Evolutionary conservation across 2,113 vertebrate species (phyloP), one percentile per base, ranked within the genome.

Genomic region (Brachyhypopomus occidentalis): DNA sequence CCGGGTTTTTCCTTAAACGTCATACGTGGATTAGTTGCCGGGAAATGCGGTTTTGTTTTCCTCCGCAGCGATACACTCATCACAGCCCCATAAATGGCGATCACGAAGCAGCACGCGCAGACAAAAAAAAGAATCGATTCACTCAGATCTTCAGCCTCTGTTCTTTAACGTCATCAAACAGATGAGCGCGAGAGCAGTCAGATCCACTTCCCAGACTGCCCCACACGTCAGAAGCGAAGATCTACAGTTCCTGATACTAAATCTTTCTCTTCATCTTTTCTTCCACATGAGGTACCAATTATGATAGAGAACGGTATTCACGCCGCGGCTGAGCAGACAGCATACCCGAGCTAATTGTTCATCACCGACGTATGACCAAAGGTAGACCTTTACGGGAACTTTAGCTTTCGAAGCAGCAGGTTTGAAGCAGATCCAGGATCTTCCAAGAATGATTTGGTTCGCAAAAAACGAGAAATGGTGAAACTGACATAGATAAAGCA

Each of bases 101-200:
- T 22, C 73, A 76, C 38, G 14, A 56, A 56, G 27, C 22, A 5
- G 22, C 22, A 30, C n/a, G 22, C 17, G 27, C 60, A 58, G 58
- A 58, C 91, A 91, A 88, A 25, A 69, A 59, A 59, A 75, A 89
- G 34, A 83, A 88, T 90, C 84, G 78, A 0, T 75, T 79, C 82
- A 76, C 87, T 90, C 85, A 89, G 88, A 88, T 92, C 89, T 86
- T 30, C 20, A 80, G 69, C 86, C 79, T 88, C 48, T 60, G 86
- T 90, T 90, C 27, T 86, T 84, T 89, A 89, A 88, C 86, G 92
- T 89, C 89, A 91, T 86, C 89, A 87, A 87, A 90, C 90, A 86
- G 85, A 89, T 87, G 80, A 90, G 92, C 90, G 91, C n/a, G n/a
- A 93, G 93, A 91, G 87, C 90, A 92, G 90, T 89, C 86, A 92